phyloP scores from a whole-genome alignment of 1,140 invertebrate species.

The Brachionus paranguensis region DNA sequence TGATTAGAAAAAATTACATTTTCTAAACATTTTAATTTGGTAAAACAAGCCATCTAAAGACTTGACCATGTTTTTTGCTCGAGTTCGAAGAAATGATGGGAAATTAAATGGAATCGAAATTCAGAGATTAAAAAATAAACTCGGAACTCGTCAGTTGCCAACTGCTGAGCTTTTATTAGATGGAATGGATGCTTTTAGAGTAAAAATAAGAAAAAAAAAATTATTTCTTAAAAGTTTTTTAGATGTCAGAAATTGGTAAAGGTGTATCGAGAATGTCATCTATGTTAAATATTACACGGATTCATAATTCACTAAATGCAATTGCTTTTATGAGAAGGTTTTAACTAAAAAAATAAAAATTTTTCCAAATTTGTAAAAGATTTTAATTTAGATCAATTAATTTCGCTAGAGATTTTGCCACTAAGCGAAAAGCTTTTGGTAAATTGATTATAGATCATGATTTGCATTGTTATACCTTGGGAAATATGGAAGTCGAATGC shows the following conservation, averaged over 20 bases:
- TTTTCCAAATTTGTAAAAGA: not conserved
- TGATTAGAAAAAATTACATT: conserved; percentile 45
- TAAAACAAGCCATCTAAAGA: conserved; percentile 56
- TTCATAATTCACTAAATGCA: conserved; percentile 60
- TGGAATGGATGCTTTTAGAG: conserved; percentile 57
- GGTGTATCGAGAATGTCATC: conserved; percentile 60
- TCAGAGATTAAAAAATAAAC: conserved; percentile 61
- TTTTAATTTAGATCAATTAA: conserved; percentile 55
- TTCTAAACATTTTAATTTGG: not conserved
- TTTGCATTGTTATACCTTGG: conserved; percentile 59
- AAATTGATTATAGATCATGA: conserved; percentile 55
- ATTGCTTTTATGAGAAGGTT: conserved; percentile 59
- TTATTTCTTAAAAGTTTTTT: not conserved
- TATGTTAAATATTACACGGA: conserved; percentile 62
- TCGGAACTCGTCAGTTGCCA: conserved; percentile 62
- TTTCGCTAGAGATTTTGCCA: conserved; percentile 60
- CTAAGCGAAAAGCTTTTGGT: conserved; percentile 58
- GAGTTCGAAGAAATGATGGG: conserved; percentile 50
- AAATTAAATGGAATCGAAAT: conserved; percentile 60
- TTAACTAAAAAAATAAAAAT: not conserved
- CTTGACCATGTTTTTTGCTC: conserved; percentile 60
- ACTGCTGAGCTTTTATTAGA: conserved; percentile 62
- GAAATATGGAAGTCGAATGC: conserved; percentile 56
- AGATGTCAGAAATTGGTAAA: conserved; percentile 59
- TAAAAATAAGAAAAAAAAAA: conserved; percentile 42